Conservation (phyloP, 2,797 vertebrate genomes). For the Thamnophis elegans region DNA sequence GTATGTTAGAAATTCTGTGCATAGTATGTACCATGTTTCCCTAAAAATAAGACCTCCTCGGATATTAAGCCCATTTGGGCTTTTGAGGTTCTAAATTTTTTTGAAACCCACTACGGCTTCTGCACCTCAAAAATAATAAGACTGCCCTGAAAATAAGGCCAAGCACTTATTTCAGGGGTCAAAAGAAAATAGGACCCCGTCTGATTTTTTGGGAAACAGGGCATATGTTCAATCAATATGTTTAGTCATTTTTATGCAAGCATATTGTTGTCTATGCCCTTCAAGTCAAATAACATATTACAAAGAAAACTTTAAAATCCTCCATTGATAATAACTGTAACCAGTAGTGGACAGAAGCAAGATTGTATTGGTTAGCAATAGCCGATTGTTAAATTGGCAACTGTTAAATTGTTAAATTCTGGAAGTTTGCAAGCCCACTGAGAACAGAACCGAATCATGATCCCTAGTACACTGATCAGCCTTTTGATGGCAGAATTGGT, state of each 20-base stretch:
- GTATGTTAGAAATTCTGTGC: background rate
- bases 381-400: background rate
- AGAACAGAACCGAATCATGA: background rate
- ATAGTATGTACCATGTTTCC: background rate
- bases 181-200: too few relatives aligned
- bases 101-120: too few relatives aligned
- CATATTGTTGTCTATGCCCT: background rate
- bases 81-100: too few relatives aligned
- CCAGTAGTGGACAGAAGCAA: background rate
- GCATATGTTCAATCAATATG: background rate
- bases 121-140: too few relatives aligned
- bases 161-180: too few relatives aligned
- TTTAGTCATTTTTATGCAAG: background rate
- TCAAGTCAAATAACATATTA: background rate
- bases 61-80: too few relatives aligned
- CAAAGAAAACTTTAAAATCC: background rate
- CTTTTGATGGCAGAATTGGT: background rate
- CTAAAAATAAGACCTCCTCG: too few relatives aligned
- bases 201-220: too few relatives aligned
- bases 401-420: background rate
- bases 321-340: background rate
- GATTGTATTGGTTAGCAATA: background rate
- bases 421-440: background rate
- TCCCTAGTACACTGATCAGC: background rate
- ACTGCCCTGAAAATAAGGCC: too few relatives aligned